Percentiles rank a stretch among this genome's conserved stretches.
Conservation (phyloP, 2,888 invertebrate genomes). For the Dastarcus helophoroides region DNA sequence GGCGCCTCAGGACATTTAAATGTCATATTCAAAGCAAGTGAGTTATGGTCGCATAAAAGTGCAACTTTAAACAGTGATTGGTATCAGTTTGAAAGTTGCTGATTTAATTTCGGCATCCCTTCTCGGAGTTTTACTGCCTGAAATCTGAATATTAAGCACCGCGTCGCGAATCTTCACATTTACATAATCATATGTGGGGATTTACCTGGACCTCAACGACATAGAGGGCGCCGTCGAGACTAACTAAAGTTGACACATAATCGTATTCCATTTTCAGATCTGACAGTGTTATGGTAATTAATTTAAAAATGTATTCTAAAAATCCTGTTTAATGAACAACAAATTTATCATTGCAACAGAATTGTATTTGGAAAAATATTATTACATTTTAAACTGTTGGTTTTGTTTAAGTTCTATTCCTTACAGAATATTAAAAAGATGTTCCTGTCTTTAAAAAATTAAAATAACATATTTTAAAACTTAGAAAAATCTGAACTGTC, state of each 20-base stretch:
- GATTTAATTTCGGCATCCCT: conserved; percentile 23
- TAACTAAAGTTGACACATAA: conserved; percentile 18
- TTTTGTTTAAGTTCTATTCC: too few relatives aligned
- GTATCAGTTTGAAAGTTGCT: conserved; percentile 29
- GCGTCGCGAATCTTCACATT: conserved; percentile 19
- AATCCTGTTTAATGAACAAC: too few relatives aligned
- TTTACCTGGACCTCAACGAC: conserved; percentile 38
- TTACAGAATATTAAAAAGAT: too few relatives aligned
- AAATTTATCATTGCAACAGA: too few relatives aligned
- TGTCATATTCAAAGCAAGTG: conserved; percentile 22
- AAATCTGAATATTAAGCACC: conserved; percentile 32
- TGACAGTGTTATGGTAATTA: too few relatives aligned
- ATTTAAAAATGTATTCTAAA: too few relatives aligned
- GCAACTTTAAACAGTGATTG: conserved; percentile 31
- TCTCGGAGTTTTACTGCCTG: conserved; percentile 23
- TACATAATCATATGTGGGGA: conserved; percentile 29
- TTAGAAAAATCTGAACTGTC: too few relatives aligned
- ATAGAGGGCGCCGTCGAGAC: conserved; percentile 43
- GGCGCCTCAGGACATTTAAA: conserved; percentile 2
- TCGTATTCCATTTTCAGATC: too few relatives aligned
- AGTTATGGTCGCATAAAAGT: conserved; percentile 31
- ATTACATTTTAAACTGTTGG: too few relatives aligned
- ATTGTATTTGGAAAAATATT: too few relatives aligned
- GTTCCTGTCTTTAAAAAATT: too few relatives aligned
- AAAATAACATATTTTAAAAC: too few relatives aligned